Base-by-base conservation (phyloP, 1,140 invertebrate species). In the Vollenhovia emeryi region DNA sequence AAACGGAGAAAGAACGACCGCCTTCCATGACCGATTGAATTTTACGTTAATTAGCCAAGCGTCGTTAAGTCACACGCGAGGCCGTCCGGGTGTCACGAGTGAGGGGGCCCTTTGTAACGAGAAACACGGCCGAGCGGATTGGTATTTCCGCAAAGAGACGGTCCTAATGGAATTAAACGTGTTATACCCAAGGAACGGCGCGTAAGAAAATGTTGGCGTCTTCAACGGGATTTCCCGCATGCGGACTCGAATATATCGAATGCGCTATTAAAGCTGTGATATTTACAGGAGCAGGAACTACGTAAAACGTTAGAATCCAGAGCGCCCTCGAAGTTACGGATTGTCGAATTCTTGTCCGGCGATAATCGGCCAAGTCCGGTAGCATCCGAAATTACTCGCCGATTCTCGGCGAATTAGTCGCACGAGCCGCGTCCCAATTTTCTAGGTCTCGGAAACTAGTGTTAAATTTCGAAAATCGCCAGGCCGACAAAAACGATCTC, bases 1-100 rank as follows among this genome's bases (percentile, higher is more conserved):
- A 68, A 27, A 62, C 52, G 76, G 66, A 80, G 79, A 21, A 66
- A 75, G 69, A 43, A 62, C 55, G 33, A 50, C 27, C 78, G 75
- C 89, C 79, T 89, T 84, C 88, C 91, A 91, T 92, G 90, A 93
- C 91, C 89, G 89, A 94, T 93, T 88, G 90, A 92, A 93, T 94
- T 93, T 92, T 90, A 93, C 92, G 92, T 93, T 91, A 93, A 93
- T 93, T 94, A 94, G 92, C 86, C 87, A 90, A 91, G 91, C 90
- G 85, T 93, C 90, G 91, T 93, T 93, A 93, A 92, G 89, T 88
- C 75, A 84, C 91, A 91, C 90, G 92, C 92, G 88, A 91, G 88
- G 87, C 83, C 85, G 83, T 85, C 68, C 74, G 71, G 50, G 52
- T 89, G 86, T 86, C 80, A 80, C 55, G 76, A 76, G 64, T 87